These are phyloP conservation scores for Brevimyrus niger DNA, from an alignment of 2,113 vertebrate genomes.

Conservation along the genomic window DNA sequence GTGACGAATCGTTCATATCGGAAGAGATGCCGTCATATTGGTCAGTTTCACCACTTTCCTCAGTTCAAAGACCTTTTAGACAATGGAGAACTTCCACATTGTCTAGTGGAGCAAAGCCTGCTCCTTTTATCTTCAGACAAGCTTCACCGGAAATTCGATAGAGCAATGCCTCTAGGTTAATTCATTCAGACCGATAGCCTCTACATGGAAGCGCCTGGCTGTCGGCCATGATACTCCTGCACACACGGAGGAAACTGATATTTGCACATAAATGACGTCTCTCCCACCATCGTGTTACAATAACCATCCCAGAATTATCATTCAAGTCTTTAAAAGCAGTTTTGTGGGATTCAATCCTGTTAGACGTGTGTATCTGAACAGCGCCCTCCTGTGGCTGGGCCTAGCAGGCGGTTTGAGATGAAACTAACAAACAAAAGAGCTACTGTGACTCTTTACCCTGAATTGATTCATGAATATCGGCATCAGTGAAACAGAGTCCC, in stretches of 20 bases:
- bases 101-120: neutral
- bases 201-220: neutral
- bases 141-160: neutral
- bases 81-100: neutral
- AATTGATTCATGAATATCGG: constrained; percentile 20
- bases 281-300: neutral
- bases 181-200: neutral
- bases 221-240: neutral
- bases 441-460: neutral
- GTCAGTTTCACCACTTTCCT: neutral
- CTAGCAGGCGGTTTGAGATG: neutral
- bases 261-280: neutral
- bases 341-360: neutral
- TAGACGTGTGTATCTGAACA: neutral
- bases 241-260: neutral
- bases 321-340: neutral
- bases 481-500: constrained; percentile 30
- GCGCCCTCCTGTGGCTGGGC: neutral
- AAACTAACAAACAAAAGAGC: neutral
- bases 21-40: neutral
- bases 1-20: neutral
- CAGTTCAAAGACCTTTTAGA: neutral
- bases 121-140: neutral
- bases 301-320: neutral
- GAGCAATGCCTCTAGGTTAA: neutral